Evolutionary conservation across 2,113 vertebrate genomes (phyloP), one percentile per base, ranked within the genome.

Genomic region (Beaufortia kweichowensis): DNA sequence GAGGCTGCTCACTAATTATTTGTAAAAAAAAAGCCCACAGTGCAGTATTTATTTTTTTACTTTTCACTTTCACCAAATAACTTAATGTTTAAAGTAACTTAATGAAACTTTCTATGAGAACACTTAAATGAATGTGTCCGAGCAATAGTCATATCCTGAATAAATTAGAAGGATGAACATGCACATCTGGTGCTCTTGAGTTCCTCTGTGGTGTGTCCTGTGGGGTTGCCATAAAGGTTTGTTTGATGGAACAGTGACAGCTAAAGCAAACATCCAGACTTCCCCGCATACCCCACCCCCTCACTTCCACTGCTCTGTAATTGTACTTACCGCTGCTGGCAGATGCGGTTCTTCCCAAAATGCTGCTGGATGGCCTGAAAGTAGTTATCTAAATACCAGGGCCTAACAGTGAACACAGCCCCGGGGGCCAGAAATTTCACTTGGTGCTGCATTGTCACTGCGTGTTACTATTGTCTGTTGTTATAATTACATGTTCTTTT

Each of bases 201-300:
- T 7, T 26, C 14, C 53, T 56, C 48, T n/a, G 48, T 15, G n/a
- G 39, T 23, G 6, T 17, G 64, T 28, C 39, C n/a, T 63, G 72
- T 63, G 28, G 48, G 43, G 31, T 15, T 76, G 21, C 19, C 46
- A 9, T 28, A 10, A 56, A 43, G 75, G 63, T 77, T 48, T 77
- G 35, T 57, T 67, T 65, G 66, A 77, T 39, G 31, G 53, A 35
- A 24, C 57, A 39, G n/a, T 70, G 43, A 70, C 39, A n/a, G 57
- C 29, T 75, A 80, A 67, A 69, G 72, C 78, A 77, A 71, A 81
- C 33, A 77, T 59, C 28, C 48, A 33, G 59, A 55, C 55, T 75
- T 79, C 59, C 60, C 60, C 2, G 26, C n/a, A n/a, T 53, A 23
- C 59, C 29, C 23, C 28, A 23, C 61, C 62, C 61, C 29, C 64